Percentiles rank a stretch among this genome's conserved stretches.
These are phyloP conservation scores for Gobionotothen gibberifrons DNA, from an alignment of 2,797 vertebrate genomes.

Conservation along the genomic window DNA sequence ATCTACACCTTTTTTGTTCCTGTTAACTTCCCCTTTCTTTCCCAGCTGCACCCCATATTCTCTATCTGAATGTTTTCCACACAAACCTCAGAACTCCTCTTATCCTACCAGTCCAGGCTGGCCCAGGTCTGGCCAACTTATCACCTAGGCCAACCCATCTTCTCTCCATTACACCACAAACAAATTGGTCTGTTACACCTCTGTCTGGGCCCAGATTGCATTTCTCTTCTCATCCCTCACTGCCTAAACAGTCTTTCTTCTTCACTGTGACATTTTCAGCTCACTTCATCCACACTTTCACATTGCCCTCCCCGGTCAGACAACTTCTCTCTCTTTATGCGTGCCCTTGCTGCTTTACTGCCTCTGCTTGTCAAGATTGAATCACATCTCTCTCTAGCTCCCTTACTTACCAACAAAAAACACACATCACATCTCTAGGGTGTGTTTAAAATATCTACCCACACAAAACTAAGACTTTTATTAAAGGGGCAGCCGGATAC, in stretches of 20 bases:
- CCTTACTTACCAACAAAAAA: slow-evolving; percentile 8
- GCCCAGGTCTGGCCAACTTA: slow-evolving; percentile 68
- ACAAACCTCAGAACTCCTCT: slow-evolving; percentile 59
- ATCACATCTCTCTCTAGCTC: slow-evolving; percentile 49
- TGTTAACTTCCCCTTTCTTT: slow-evolving; percentile 41
- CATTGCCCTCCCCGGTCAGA: slow-evolving; percentile 36
- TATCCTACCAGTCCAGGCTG: slow-evolving; percentile 71
- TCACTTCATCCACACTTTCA: slow-evolving; percentile 46
- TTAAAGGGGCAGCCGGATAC: neutral
- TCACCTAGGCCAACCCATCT: slow-evolving; percentile 74
- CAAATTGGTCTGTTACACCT: slow-evolving; percentile 85
- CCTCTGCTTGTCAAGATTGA: slow-evolving; percentile 58
- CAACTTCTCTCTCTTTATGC: slow-evolving; percentile 55
- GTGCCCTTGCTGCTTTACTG: slow-evolving; percentile 61
- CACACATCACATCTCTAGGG: slow-evolving; percentile 15
- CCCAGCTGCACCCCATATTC: slow-evolving; percentile 46
- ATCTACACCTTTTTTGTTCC: slow-evolving; percentile 38
- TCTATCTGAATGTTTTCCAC: slow-evolving; percentile 68
- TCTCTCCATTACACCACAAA: slow-evolving; percentile 82
- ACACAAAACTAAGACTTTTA: slow-evolving; percentile 31
- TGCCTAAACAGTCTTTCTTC: slow-evolving; percentile 76
- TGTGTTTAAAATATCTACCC: slow-evolving; percentile 19
- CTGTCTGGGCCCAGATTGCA: slow-evolving; percentile 83
- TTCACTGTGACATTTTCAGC: slow-evolving; percentile 77
- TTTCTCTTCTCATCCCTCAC: slow-evolving; percentile 83